Evolutionary conservation across 2,113 vertebrate genomes (phyloP), one percentile per base, ranked within the genome.

Genomic region (Ivindomyrus marchei): DNA sequence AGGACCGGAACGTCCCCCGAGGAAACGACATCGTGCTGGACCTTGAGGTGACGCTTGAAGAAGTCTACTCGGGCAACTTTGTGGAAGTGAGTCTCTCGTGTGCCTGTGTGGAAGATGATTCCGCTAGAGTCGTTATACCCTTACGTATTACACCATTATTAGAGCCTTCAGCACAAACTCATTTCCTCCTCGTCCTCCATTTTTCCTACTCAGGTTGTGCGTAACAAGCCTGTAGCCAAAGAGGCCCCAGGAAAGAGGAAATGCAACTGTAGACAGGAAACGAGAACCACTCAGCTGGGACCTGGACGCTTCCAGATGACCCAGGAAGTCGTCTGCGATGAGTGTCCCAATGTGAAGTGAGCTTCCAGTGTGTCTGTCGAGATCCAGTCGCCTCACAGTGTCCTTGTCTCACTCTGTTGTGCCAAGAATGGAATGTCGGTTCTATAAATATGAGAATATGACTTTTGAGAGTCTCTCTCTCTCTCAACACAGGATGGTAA

Each of bases 231-330:
- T 0, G 94, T 99, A 89, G 97, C 98, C 11, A 97, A 98, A 95
- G 98, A 99, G 92, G 98, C 98, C 0, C 97, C 98, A 36, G 98
- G 98, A 80, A 99, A 99, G 91, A 95, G 98, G 93, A 99, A 99
- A 96, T 99, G 98, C 93, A 99, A 99, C 93, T 99, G 98, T 92
- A 95, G 98, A 27, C 98, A 99, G 91, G 98, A 99, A 93, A 99
- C 99, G 98, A 97, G 97, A 93, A 99, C 98, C 24, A 99, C 98
- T 0, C 98, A 99, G 94, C 93, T 99, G 50, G 98, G 98, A 27
- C 98, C 98, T 0, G 98, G 98, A 0, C 98, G 98, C 85, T 99
- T 99, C 95, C 98, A 99, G 93, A 99, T 99, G 98, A 99, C 98
- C 3, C 98, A 99, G 93, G 98, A 99, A 95, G 97, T 97, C 86